A percentile compares a stretch with the other conserved stretches of the same genome.
Evolutionary conservation across 2,113 vertebrate species (phyloP).

Genomic region (Platycercus adscitus): DNA sequence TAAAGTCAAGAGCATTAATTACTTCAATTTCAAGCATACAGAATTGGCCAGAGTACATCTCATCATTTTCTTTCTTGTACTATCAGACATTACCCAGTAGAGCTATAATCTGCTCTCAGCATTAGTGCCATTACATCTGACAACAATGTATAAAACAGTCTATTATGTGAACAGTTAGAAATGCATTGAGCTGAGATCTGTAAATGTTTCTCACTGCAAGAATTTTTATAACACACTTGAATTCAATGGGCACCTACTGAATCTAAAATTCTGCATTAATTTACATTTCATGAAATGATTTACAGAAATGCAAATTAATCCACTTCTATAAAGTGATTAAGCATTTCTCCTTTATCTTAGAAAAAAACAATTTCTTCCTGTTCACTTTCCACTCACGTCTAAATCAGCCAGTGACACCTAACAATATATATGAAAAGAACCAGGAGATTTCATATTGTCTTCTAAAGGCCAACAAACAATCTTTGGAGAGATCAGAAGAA

Average conservation of each 20-base stretch:
- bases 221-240: not conserved
- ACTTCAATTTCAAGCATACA: not conserved
- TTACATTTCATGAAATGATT: not conserved
- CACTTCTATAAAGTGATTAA: not conserved
- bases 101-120: not conserved
- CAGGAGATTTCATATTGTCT: not conserved
- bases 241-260: not conserved
- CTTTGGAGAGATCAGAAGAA: not conserved
- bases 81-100: not conserved
- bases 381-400: not conserved
- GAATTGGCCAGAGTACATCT: not conserved
- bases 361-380: not conserved
- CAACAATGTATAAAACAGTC: not conserved
- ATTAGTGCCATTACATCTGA: not conserved
- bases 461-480: not conserved
- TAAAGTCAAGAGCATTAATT: not conserved
- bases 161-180: not conserved
- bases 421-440: rapidly evolving
- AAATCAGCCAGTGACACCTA: not conserved
- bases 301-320: not conserved
- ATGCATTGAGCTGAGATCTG: not conserved
- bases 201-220: not conserved
- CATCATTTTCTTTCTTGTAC: not conserved
- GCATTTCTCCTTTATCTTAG: not conserved
- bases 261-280: conserved; percentile 5